Evolutionary conservation across 2,113 vertebrate genomes (phyloP), one percentile per base, ranked within the genome.

Genomic region (Odobenus rosmarus): DNA sequence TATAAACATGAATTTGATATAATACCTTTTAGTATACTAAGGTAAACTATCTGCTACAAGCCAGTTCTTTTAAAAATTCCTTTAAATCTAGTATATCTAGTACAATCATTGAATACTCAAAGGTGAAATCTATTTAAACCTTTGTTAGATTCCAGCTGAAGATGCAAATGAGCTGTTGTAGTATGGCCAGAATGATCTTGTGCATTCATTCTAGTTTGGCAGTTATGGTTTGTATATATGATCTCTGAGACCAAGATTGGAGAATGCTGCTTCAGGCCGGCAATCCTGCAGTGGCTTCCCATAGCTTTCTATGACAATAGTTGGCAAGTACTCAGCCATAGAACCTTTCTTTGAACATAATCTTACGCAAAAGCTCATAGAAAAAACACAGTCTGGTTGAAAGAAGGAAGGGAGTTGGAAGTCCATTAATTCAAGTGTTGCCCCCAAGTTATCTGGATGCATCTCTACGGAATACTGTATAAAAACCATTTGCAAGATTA

Each of bases 301-400:
- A 51, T 91, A 42, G 92, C 81, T 86, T 67, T 80, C 69, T 84
- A 0, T 88, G 71, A 88, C 55, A 93, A 49, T 46, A 74, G 69
- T 49, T 96, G 94, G 42, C 86, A 69, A 88, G 51, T 59, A 57
- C 61, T 76, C 69, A 86, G 57, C 10, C 31, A 10, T 36, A 76
- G 55, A 88, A 80, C 23, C 31, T 31, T 64, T 87, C 31, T 91
- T 49, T 91, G 69, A 82, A 81, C 19, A 88, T 82, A 87, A 8
- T 93, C 72, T 90, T 64, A 61, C 18, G 55, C 39, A 96, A 95
- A 97, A 82, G 18, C 53, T 88, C 55, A 55, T 62, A 82, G 86
- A 93, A 91, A 97, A 95, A 87, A 82, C 24, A 83, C 88, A 85
- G 69, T 96, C 80, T 87, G 62, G 15, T 71, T 87, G 64, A 90